phyloP scores from a whole-genome alignment of 2,888 invertebrate species.

The Drosophila yooni region DNA sequence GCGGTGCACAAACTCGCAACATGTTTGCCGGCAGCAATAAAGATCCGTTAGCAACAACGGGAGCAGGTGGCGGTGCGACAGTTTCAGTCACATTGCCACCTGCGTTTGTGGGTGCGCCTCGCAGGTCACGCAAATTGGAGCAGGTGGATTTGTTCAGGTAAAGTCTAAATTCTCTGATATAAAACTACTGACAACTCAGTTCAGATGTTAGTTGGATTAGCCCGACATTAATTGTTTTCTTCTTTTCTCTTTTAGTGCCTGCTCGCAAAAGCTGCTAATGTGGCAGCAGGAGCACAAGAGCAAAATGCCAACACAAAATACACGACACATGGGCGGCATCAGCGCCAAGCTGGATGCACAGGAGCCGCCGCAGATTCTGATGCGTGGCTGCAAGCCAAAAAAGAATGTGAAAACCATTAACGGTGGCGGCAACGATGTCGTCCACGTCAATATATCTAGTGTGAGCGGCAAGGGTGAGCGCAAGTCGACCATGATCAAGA shows the following conservation, averaged over 20 bases:
- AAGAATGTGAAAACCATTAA: slow-evolving; percentile 9
- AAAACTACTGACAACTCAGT: neutral
- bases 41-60: slow-evolving; percentile 5
- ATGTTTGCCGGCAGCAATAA: slow-evolving; percentile 11
- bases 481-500: slow-evolving; percentile 74
- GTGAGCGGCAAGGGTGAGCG: slow-evolving; percentile 53
- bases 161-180: neutral
- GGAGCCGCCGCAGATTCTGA: slow-evolving; percentile 42
- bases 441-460: slow-evolving; percentile 5
- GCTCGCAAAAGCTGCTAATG: slow-evolving; percentile 88
- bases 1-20: slow-evolving; percentile 74
- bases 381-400: slow-evolving; percentile 44
- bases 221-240: neutral
- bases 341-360: slow-evolving; percentile 48
- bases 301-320: slow-evolving; percentile 29
- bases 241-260: slow-evolving; percentile 86
- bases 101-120: slow-evolving; percentile 43
- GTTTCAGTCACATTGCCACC: slow-evolving; percentile 38
- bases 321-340: slow-evolving; percentile 42
- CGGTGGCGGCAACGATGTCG: slow-evolving; percentile 7
- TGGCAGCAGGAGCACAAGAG: slow-evolving; percentile 79
- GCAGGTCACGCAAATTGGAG: slow-evolving; percentile 60
- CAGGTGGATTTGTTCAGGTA: slow-evolving; percentile 68
- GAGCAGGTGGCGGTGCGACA: neutral
- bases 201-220: neutral